Evolutionary conservation across 2,888 invertebrate species (phyloP), one percentile per base, ranked within the genome.

Genomic region (Rhopalosiphum nymphaeae): DNA sequence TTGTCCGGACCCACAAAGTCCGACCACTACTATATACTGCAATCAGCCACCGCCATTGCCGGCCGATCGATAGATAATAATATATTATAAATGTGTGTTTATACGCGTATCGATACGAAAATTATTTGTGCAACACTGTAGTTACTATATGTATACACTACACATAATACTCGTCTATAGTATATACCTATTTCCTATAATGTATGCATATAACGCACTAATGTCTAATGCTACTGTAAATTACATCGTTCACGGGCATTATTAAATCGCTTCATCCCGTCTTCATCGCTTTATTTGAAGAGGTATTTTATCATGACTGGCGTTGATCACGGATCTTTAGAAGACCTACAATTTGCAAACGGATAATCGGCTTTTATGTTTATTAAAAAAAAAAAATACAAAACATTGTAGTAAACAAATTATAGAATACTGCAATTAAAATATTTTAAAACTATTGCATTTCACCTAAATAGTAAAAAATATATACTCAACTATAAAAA

Each of bases 1-100:
- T 93, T 56, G 46, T 21, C 56, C 91, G 42, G 25, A 46, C 57
- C 89, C 93, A 84, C 89, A 89, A 93, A 89, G 78, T 21, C 67
- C 92, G 53, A 49, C 88, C 53, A 49, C n/a, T 36, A 42, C n/a
- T 36, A 49, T 36, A 49, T 7, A 42, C 26, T 26, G n/a, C 29
- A 16, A 16, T 16, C 85, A 53, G 26, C 89, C 25, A n/a, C n/a
- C 61, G 46, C 46, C 61, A 61, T 61, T 46, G 46, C 46, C 61
- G n/a, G 26, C 42, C 84, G 91, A 91, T 78, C 90, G 90, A 90
- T 46, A 49, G 49, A 13, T 86, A 46, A 90, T 49, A 67, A 90
- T 49, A 90, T 46, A 46, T 49, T 49, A 90, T 44, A 86, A 46
- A n/a, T n/a, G 29, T 67, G 21, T 29, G 57, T 57, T 10, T 21